These are phyloP conservation scores for Zonotrichia albicollis DNA, from an alignment of 2,797 vertebrate genomes.

Conservation along the genomic window DNA sequence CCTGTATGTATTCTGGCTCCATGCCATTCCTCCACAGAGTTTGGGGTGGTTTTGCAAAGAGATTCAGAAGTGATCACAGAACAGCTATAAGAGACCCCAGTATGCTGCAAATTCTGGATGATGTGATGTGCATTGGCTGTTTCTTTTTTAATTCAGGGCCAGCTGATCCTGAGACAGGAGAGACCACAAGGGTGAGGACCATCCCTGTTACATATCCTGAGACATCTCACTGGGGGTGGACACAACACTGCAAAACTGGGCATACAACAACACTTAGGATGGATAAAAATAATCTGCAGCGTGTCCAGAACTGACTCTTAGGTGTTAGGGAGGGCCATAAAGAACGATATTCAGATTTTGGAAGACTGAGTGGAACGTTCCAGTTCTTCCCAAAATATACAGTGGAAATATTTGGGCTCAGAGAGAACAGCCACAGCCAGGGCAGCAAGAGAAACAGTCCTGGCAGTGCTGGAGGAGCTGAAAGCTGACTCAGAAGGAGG, in stretches of 20 bases:
- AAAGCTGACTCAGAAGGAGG: conserved; percentile 32
- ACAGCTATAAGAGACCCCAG: background rate
- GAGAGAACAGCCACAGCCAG: background rate
- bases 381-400: conserved; percentile 47
- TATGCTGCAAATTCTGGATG: background rate
- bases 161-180: background rate
- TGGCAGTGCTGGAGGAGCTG: background rate
- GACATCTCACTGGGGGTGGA: background rate
- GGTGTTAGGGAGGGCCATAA: conserved; percentile 13
- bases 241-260: background rate
- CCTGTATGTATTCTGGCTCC: background rate
- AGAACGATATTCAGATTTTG: background rate
- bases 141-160: background rate
- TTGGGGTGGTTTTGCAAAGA: background rate
- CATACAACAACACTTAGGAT: rapidly evolving
- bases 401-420: conserved; percentile 51
- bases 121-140: background rate
- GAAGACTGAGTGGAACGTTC: conserved; percentile 36
- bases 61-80: background rate
- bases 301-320: background rate
- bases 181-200: background rate
- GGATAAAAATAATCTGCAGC: conserved; percentile 21
- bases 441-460: background rate
- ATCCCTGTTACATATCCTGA: background rate
- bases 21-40: background rate